Conservation (phyloP, 2,888 invertebrate genomes). For the Lithophane ornitopus region DNA sequence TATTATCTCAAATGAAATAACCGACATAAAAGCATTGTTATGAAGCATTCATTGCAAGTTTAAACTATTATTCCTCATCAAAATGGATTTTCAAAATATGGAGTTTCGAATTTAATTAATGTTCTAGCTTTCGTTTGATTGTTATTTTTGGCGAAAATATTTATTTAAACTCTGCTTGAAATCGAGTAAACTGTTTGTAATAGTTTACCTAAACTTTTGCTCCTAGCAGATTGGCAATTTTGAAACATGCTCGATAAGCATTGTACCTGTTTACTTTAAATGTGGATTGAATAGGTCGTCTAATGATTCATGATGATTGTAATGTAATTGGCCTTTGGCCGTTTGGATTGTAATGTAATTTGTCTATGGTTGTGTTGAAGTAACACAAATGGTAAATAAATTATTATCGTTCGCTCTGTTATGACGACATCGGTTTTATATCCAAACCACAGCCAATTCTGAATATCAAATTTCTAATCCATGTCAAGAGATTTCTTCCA, state of each 20-base stretch:
- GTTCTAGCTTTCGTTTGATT: constrained; percentile 6
- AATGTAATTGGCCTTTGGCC: neutral
- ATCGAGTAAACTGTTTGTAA: constrained; percentile 5
- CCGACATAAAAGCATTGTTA: neutral
- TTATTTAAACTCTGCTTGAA: constrained; percentile 5
- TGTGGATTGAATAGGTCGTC: no score
- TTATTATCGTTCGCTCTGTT: neutral
- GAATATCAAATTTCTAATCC: neutral
- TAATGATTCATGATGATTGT: neutral
- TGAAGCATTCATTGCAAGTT: neutral
- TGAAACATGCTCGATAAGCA: neutral
- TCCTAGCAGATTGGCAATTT: neutral
- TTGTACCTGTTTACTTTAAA: no score
- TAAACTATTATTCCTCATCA: constrained; percentile 14
- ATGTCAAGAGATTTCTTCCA: neutral
- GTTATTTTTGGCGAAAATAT: neutral
- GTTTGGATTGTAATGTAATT: neutral
- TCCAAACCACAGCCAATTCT: neutral
- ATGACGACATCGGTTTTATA: neutral
- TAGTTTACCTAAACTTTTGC: neutral
- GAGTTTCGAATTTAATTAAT: constrained; percentile 16
- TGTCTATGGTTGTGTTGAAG: neutral
- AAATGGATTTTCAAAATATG: neutral
- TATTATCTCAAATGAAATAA: neutral
- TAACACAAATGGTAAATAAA: neutral